These are phyloP conservation scores for Cydia amplana DNA, from an alignment of 1,140 invertebrate genomes.

Conservation along the genomic window DNA sequence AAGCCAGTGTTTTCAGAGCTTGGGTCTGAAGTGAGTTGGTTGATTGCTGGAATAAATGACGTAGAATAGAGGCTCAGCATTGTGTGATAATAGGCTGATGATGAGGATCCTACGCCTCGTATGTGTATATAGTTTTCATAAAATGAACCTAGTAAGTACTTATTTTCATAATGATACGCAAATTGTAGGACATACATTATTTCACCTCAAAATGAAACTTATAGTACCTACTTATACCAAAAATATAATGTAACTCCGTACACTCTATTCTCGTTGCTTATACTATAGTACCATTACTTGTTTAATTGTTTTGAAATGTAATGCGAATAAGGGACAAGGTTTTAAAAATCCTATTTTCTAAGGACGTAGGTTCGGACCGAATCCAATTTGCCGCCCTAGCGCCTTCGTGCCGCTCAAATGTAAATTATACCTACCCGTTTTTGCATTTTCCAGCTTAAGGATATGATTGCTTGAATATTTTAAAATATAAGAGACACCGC, in stretches of 20 bases:
- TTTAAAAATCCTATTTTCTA: constrained; percentile 24
- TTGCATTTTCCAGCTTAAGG: constrained; percentile 24
- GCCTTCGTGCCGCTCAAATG: constrained; percentile 5
- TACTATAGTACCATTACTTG: neutral
- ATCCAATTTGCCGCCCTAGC: constrained; percentile 24
- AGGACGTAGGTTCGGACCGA: constrained; percentile 9
- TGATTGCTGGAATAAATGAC: neutral
- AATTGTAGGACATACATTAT: neutral
- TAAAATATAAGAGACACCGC: neutral
- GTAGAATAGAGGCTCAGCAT: too few relatives aligned
- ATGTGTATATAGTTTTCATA: too few relatives aligned
- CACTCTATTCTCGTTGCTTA: too few relatives aligned
- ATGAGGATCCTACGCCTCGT: too few relatives aligned
- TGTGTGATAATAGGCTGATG: too few relatives aligned
- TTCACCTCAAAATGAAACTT: neutral
- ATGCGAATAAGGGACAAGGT: constrained; percentile 6
- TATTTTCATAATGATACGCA: too few relatives aligned
- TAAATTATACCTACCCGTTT: constrained; percentile 22
- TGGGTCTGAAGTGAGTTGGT: neutral
- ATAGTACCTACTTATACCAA: too few relatives aligned
- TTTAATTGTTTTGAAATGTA: neutral
- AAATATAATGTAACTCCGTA: too few relatives aligned
- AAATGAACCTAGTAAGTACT: too few relatives aligned
- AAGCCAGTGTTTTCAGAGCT: too few relatives aligned
- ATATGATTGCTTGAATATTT: constrained; percentile 15